These are phyloP conservation scores for Gisinianus flammeolus DNA, from an alignment of 2,888 invertebrate species.

Conservation along the genomic window DNA sequence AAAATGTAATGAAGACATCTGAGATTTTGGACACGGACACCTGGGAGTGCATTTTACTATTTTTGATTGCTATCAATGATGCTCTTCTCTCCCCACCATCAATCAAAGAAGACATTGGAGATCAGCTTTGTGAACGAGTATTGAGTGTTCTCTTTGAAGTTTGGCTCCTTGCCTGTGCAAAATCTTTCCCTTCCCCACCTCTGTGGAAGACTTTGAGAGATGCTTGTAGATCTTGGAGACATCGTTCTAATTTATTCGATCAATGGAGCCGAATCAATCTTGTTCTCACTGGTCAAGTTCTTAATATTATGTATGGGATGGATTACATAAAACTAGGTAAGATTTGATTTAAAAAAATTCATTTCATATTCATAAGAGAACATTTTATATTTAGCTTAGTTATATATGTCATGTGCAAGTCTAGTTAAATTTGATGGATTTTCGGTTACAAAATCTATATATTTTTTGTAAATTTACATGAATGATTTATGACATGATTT, in stretches of 20 bases:
- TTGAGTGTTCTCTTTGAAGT: conserved; percentile 92
- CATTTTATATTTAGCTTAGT: not conserved
- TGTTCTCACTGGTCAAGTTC: conserved; percentile 81
- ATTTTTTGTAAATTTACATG: not conserved
- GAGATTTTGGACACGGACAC: conserved; percentile 79
- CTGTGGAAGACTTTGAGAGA: conserved; percentile 97
- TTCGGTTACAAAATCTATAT: not conserved
- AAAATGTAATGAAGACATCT: conserved; percentile 78
- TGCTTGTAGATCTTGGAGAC: conserved; percentile 92
- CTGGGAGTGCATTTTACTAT: conserved; percentile 87
- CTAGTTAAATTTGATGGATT: not conserved
- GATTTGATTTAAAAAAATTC: not conserved
- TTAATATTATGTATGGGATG: conserved; percentile 88
- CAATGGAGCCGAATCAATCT: conserved; percentile 95
- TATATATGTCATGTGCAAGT: not conserved
- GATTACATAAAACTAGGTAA: conserved; percentile 56
- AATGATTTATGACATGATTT: conserved; percentile 17
- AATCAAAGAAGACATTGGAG: conserved; percentile 92
- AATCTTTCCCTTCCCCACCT: conserved; percentile 92
- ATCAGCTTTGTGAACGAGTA: conserved; percentile 91
- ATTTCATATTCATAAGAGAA: not conserved
- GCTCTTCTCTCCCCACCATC: conserved; percentile 85
- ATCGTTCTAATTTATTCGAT: conserved; percentile 87
- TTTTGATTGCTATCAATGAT: conserved; percentile 88
- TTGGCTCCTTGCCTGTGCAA: conserved; percentile 76